Percentiles rank a stretch among this genome's conserved stretches.
Evolutionary conservation across 2,797 vertebrate genomes (phyloP).

Genomic region (Pelochelys cantorii): DNA sequence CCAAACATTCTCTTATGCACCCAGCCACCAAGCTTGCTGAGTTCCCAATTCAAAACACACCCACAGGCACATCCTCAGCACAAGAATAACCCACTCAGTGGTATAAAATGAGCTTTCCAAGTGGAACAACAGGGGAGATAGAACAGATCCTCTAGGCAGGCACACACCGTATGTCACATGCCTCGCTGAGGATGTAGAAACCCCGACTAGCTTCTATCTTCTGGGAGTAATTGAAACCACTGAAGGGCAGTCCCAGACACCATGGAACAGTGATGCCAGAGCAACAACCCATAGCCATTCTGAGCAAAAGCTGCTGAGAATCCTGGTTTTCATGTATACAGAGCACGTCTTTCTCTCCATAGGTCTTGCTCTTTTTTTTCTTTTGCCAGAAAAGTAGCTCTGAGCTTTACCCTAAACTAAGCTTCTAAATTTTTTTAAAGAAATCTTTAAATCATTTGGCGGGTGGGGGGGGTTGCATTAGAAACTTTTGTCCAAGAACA

Average conservation of each 20-base stretch:
- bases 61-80: not conserved
- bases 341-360: not conserved
- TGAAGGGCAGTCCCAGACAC: not conserved
- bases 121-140: not conserved
- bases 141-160: not conserved
- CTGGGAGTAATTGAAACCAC: not conserved
- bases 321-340: not conserved
- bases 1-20: accelerated
- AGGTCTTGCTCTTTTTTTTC: not conserved
- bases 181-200: not conserved
- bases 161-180: not conserved
- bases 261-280: not conserved
- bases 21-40: not conserved
- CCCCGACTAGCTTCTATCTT: not conserved
- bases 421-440: not conserved
- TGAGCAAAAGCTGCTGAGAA: not conserved
- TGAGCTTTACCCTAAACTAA: not conserved
- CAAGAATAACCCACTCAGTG: not conserved
- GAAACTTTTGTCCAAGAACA: not conserved
- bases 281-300: not conserved
- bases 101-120: not conserved
- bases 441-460: not conserved
- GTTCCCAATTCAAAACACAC: not conserved
- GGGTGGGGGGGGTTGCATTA: not conserved
- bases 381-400: not conserved